Conservation (phyloP, 92 coral and sea anemone species). For the Porites rus region DNA sequence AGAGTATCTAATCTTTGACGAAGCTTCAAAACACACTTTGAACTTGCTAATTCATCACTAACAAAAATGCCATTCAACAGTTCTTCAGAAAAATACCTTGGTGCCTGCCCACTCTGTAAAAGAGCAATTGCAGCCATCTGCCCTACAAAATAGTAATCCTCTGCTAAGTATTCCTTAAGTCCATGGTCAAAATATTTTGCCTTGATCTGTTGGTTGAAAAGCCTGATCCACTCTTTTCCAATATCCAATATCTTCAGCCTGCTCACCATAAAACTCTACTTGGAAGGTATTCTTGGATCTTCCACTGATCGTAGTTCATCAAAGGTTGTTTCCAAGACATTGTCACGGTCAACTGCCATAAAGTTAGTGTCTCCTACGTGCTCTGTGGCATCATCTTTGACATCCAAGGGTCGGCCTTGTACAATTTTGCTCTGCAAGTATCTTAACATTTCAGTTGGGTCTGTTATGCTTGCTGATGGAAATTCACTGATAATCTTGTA, state of each 20-base stretch:
- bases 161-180: slow-evolving; percentile 15
- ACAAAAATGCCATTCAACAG: slow-evolving; percentile 35
- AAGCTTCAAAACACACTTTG: slow-evolving; percentile 24
- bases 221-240: slow-evolving; percentile 45
- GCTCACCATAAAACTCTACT: slow-evolving; percentile 23
- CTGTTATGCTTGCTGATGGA: too few species aligned
- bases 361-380: background rate
- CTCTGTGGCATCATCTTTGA: background rate
- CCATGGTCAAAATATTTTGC: slow-evolving; percentile 51
- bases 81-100: slow-evolving; percentile 40
- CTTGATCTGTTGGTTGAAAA: slow-evolving; percentile 32
- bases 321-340: slow-evolving; percentile 17
- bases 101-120: slow-evolving; percentile 61
- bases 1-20: slow-evolving; percentile 47
- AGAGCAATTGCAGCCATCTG: slow-evolving; percentile 34
- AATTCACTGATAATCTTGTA: too few species aligned
- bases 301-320: slow-evolving; percentile 6
- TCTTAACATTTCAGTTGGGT: slow-evolving; percentile 44
- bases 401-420: slow-evolving; percentile 45
- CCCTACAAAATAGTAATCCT: slow-evolving; percentile 25
- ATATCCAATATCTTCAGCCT: too few species aligned
- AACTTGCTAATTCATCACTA: background rate
- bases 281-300: too few species aligned
- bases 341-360: slow-evolving; percentile 20
- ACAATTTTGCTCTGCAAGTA: slow-evolving; percentile 29